Evolutionary conservation across 2,888 invertebrate genomes (phyloP), one percentile per base, ranked within the genome.

Genomic region (Ectobius pallidus): DNA sequence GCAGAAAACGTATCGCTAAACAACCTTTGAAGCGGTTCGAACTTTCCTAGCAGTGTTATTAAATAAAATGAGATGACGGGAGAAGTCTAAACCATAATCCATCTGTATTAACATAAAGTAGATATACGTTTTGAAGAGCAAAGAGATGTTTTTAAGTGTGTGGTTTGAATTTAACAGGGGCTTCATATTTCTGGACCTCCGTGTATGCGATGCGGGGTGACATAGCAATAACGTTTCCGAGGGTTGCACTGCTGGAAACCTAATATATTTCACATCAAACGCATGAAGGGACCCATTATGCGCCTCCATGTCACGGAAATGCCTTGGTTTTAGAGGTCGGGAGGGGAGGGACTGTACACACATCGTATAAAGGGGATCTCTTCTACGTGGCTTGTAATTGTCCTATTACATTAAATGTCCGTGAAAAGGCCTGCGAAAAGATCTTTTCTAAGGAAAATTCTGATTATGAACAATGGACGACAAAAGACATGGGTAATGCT

Each of bases 251-350:
- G 58, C 58, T 16, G 32, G 58, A 58, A 58, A 58, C 58, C 58
- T 58, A 58, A 58, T 58, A 58, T 58, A 58, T 58, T 58, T 58
- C 58, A 30, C 58, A 58, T 58, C 58, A 58, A 58, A 58, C 32
- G 58, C 58, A 58, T 58, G 58, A 58, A 58, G 58, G 58, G 58
- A 58, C 25, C 58, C 58, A 58, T 58, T 58, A 58, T 58, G 58
- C 58, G 58, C 30, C 25, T 25, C 14, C 27, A 58, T 58, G 58
- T 30, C 30, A 52, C 52, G 52, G 20, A 22, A 52, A 52, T 58
- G 58, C 58, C 58, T 58, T 58, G 58, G 58, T 58, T 58, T 58
- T 52, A 25, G 52, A 52, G 25, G 52, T 25, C 27, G 52, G 25
- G 52, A 25, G 25, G 2, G 52, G 25, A 25, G 9, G 46, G 46